These are phyloP conservation scores for Torymus auratus DNA, from an alignment of 2,888 invertebrate species.

Conservation along the genomic window DNA sequence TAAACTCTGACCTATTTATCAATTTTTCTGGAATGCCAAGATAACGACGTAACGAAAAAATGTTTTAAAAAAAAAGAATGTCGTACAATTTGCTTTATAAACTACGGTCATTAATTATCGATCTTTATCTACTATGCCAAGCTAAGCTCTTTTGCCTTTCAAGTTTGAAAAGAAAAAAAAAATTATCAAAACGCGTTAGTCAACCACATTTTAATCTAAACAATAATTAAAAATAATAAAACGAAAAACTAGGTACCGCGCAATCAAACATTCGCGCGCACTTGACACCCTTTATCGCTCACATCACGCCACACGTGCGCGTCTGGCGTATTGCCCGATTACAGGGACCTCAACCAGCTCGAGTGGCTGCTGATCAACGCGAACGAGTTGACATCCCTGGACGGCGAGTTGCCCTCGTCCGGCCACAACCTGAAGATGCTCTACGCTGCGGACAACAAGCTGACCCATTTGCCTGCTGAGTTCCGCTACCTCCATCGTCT, in stretches of 20 bases:
- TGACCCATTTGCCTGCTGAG: conserved; percentile 85
- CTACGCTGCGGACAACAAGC: conserved; percentile 85
- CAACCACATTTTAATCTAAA: no score
- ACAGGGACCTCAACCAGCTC: conserved; percentile 82
- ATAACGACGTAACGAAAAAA: neutral
- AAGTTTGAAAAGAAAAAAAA: no score
- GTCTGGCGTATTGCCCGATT: conserved; percentile 2
- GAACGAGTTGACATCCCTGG: conserved; percentile 85
- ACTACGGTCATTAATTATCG: no score
- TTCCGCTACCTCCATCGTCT: conserved; percentile 84
- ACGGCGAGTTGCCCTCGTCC: conserved; percentile 85
- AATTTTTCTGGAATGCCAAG: neutral
- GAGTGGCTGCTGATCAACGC: conserved; percentile 89
- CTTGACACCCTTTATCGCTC: no score
- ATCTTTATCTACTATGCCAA: no score
- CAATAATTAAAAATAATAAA: no score
- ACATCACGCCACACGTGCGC: neutral
- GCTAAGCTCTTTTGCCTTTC: no score
- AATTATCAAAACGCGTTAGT: no score
- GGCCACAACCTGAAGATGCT: conserved; percentile 83
- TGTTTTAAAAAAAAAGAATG: no score
- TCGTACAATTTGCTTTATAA: no score
- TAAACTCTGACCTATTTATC: neutral
- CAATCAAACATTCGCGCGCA: no score
- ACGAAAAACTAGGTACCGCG: no score